These are phyloP conservation scores for Chitala chitala DNA, from an alignment of 2,113 vertebrate genomes.

Conservation along the genomic window DNA sequence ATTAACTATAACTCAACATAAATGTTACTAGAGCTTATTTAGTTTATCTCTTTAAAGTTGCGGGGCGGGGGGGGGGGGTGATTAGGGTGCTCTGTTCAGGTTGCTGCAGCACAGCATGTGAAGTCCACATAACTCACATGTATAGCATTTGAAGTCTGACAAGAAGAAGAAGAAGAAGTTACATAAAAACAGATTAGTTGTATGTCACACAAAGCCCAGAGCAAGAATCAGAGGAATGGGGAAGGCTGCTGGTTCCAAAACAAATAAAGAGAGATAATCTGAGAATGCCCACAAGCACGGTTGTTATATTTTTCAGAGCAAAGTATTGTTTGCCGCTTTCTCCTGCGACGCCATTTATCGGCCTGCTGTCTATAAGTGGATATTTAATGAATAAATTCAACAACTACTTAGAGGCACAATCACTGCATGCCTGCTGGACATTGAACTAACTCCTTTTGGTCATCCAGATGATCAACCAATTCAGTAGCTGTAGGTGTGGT, in stretches of 20 bases:
- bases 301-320: background rate
- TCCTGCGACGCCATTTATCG: background rate
- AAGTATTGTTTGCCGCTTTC: background rate
- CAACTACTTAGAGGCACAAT: background rate
- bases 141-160: background rate
- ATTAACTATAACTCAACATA: background rate
- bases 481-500: background rate
- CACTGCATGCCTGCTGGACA: background rate
- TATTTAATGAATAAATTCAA: constrained; percentile 4
- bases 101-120: background rate
- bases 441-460: background rate
- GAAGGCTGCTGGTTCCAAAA: background rate
- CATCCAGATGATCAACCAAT: no score
- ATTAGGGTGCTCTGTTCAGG: background rate
- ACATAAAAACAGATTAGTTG: background rate
- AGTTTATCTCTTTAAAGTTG: background rate
- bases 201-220: constrained; percentile 4
- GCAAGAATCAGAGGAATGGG: background rate
- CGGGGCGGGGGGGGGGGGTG: background rate
- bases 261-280: constrained; percentile 8
- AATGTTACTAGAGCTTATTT: background rate
- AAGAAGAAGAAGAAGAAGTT: background rate
- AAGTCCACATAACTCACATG: background rate
- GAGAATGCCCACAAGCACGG: background rate
- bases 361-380: background rate